Percentiles rank a stretch among this genome's conserved stretches.
These are phyloP conservation scores for Rattus rattus DNA, from an alignment of 2,113 vertebrate species.

Conservation along the genomic window DNA sequence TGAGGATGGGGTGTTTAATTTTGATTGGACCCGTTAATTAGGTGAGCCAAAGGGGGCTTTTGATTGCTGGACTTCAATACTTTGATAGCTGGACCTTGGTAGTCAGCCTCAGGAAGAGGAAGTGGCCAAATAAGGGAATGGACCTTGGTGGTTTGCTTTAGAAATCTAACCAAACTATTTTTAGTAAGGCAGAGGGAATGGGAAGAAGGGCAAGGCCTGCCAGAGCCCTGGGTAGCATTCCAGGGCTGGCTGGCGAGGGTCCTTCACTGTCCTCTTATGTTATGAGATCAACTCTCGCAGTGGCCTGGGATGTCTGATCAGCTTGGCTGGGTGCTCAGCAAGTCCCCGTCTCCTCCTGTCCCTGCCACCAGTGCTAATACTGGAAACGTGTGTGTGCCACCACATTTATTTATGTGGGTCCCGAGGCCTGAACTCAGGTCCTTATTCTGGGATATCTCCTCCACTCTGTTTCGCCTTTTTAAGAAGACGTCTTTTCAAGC, in stretches of 20 bases:
- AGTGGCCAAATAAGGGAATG: not conserved
- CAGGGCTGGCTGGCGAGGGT: not conserved
- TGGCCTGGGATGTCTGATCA: not conserved
- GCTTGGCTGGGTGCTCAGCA: not conserved
- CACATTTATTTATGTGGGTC: not conserved
- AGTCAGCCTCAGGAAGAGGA: not conserved
- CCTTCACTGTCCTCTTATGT: not conserved
- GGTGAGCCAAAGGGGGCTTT: not conserved
- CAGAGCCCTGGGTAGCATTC: not conserved
- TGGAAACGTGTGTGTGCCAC: too few relatives aligned
- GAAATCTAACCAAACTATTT: not conserved
- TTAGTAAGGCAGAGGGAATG: not conserved
- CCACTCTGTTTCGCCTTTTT: not conserved
- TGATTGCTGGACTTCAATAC: not conserved
- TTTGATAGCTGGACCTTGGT: not conserved
- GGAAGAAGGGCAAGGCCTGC: not conserved
- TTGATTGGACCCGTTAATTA: not conserved
- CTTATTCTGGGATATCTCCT: not conserved
- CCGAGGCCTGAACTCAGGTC: not conserved
- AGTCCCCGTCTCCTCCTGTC: not conserved
- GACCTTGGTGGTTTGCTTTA: not conserved
- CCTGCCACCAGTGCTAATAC: not conserved
- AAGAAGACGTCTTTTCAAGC: conserved; percentile 55
- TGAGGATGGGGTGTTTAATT: not conserved
- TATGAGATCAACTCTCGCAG: not conserved